Conservation (phyloP, 2,113 vertebrate genomes). For the Myotis davidii region DNA sequence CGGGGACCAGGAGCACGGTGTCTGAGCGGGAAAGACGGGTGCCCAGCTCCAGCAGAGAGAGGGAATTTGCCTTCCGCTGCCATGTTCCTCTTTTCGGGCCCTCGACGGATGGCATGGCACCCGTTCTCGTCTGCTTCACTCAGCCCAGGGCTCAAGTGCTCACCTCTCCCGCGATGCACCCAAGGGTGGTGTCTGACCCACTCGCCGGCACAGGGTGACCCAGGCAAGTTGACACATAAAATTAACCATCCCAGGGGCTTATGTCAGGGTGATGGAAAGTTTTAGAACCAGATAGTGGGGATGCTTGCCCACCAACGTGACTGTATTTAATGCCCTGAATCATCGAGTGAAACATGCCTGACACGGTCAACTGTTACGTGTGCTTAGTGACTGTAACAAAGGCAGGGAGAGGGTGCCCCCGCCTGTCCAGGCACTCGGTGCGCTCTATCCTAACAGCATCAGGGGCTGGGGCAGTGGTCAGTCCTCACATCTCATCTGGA, state of each 20-base stretch:
- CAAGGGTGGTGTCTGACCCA: not conserved
- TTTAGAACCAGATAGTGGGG: not conserved
- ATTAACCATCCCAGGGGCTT: not conserved
- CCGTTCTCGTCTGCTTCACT: rapidly evolving
- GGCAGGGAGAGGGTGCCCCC: not conserved
- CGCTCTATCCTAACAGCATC: rapidly evolving
- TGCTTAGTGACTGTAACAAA: not conserved
- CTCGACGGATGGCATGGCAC: rapidly evolving
- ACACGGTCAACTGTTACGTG: no score
- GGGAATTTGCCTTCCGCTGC: rapidly evolving
- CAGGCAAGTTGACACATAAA: no score
- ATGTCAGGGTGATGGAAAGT: rapidly evolving
- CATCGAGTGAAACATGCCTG: not conserved
- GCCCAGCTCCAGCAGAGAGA: no score
- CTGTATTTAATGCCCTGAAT: not conserved
- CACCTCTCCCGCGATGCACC: not conserved
- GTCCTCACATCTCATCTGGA: not conserved
- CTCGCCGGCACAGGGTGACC: rapidly evolving
- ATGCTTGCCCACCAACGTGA: not conserved
- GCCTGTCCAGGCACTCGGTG: not conserved
- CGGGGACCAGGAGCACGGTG: rapidly evolving
- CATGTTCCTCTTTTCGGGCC: rapidly evolving
- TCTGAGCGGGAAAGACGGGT: rapidly evolving
- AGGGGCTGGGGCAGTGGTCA: rapidly evolving
- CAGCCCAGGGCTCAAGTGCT: no score